Percentiles rank a stretch among this genome's conserved stretches.
Evolutionary conservation across 2,797 vertebrate genomes (phyloP).

Genomic region (Sebastes alutus): DNA sequence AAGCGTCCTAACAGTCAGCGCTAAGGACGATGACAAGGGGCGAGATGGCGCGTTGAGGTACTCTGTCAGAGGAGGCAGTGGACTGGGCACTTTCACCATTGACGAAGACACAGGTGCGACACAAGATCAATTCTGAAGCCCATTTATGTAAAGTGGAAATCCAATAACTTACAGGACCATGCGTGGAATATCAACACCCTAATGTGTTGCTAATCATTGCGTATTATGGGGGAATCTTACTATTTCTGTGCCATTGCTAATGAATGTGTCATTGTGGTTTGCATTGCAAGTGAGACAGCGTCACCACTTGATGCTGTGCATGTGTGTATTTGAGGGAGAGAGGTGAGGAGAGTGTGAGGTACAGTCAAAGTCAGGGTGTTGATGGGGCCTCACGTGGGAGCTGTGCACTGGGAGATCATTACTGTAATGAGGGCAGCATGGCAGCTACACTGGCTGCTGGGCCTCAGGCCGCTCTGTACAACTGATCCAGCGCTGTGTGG

Average conservation of each 20-base stretch:
- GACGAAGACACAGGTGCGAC: conserved; percentile 96
- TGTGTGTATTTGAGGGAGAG: neutral
- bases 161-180: conserved; percentile 42
- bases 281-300: neutral
- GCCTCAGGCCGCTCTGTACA: conserved; percentile 61
- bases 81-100: conserved; percentile 92
- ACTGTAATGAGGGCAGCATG: conserved; percentile 78
- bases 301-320: neutral
- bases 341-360: conserved; percentile 21
- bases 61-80: conserved; percentile 91
- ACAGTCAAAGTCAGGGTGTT: conserved; percentile 51
- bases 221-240: neutral
- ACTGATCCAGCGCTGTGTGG: conserved; percentile 55
- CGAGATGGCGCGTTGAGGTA: conserved; percentile 91
- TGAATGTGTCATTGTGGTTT: neutral
- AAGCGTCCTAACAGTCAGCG: conserved; percentile 89
- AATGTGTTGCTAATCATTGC: conserved; percentile 11
- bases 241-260: neutral
- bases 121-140: conserved; percentile 64
- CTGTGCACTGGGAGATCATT: conserved; percentile 74
- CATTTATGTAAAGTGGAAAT: conserved; percentile 72
- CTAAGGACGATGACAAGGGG: conserved; percentile 91
- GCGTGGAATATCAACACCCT: conserved; percentile 44
- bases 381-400: conserved; percentile 59
- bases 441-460: conserved; percentile 55